Evolutionary conservation across 2,797 vertebrate genomes (phyloP).

Genomic region (Catamblyrhynchus diadema): DNA sequence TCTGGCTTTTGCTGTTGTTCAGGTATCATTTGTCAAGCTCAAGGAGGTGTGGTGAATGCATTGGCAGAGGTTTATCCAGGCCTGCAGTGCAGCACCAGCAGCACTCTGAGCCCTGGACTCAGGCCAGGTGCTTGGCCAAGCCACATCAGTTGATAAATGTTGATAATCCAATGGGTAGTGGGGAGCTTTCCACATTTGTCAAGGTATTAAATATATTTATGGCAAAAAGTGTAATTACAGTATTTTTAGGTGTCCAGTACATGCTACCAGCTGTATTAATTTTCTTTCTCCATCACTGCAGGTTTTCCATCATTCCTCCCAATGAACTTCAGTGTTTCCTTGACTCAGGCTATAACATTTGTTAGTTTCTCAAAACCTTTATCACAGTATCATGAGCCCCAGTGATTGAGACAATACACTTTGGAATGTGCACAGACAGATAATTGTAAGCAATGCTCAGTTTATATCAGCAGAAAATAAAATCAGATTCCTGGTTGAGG

Average conservation of each 20-base stretch:
- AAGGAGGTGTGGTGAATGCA: slow-evolving; percentile 1
- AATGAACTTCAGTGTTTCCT: background rate
- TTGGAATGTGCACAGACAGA: background rate
- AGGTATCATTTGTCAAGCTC: slow-evolving; percentile 43
- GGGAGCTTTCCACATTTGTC: background rate
- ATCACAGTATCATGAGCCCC: background rate
- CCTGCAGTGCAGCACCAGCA: background rate
- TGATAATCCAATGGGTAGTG: background rate
- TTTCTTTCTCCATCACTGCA: background rate
- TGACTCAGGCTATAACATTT: background rate
- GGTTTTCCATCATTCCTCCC: background rate
- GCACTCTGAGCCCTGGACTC: background rate
- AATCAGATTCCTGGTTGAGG: background rate
- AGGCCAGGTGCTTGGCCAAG: background rate
- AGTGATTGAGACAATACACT: background rate
- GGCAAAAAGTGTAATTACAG: background rate
- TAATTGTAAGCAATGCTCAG: background rate
- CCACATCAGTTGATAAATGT: background rate
- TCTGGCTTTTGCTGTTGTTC: background rate
- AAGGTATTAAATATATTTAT: background rate
- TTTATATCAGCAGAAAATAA: background rate
- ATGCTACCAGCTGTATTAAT: background rate
- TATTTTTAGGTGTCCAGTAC: background rate
- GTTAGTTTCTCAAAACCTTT: background rate
- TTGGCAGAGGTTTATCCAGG: background rate